Evolutionary conservation across 2,888 invertebrate species (phyloP), one percentile per base, ranked within the genome.

Genomic region (Masnerella sp.): DNA sequence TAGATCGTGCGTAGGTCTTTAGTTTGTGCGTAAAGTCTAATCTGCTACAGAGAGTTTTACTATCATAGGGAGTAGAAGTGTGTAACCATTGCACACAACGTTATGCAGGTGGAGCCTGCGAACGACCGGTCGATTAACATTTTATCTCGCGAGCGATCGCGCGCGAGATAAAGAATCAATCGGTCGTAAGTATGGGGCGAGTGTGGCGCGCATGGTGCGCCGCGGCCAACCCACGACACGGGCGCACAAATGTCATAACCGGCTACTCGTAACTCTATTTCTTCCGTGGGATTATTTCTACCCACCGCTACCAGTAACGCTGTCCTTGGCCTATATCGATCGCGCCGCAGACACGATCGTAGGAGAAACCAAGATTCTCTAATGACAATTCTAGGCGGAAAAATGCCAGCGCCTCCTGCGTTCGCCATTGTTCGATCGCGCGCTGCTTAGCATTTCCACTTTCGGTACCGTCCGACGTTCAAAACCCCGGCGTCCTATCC

Each of bases 301-400:
- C 79, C 80, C 79, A 79, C 80, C 45, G 77, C 75, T 79, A 75
- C 78, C 71, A 79, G 79, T 78, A 70, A 74, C 74, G 65, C 61
- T 74, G 80, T 80, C 80, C 80, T 80, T 79, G 80, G 80, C 79
- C 80, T 77, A 80, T 78, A 77, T 79, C 76, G 40, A 62, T 38
- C 61, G 51, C 40, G 22, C 49, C 51, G 51, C 65, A 67, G 75
- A 72, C 72, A 52, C 71, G 65, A 52, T 74, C 65, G 70, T 76
- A 72, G 72, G 78, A 70, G 77, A 54, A 74, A 67, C 43, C 56
- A 72, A 73, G 73, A 52, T 76, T 71, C 64, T 68, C 59, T 54
- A 64, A 62, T 52, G 59, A 58, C 64, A 70, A 65, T 59, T 74
- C 74, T 69, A 74, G 69, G 65, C 59, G 61, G 43, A 74, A 74